Base-by-base conservation (phyloP, 2,113 vertebrate species). In the Rafetus swinhoei region DNA sequence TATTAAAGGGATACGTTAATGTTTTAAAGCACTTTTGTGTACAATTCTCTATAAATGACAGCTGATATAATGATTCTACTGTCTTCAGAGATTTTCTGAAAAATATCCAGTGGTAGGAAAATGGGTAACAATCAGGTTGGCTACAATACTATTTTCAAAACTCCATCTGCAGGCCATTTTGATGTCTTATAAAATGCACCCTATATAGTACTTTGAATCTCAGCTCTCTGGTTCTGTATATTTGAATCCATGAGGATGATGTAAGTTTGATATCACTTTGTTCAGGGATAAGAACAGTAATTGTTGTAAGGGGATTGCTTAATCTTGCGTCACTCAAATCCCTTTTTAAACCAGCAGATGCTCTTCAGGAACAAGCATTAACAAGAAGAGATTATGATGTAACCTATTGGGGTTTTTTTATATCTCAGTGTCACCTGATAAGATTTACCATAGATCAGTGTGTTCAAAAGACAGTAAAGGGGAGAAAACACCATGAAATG, bases 241-340 rank as follows among this genome's bases (percentile, higher is more conserved):
- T 97, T 96, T 98, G 92, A 97, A 98, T 96, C 91, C 94, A 96
- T 96, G 92, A 96, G 95, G 93, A 97, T 96, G 94, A 97, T 97
- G 84, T 94, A 95, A 95, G 88, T 94, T 97, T 96, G 90, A 90
- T 87, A 95, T 95, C 95, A 96, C 97, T 97, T 97, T 97, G 95
- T 97, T 97, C 92, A 92, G 88, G 87, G 95, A 94, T 95, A 98
- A 97, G 95, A 97, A 93, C 88, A 74, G 86, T 97, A 97, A 97
- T 97, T 88, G 55, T 97, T 98, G 80, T 90, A 93, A 94, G 86
- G 92, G 92, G 92, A 95, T 85, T 86, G 94, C 84, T 96, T 96
- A 97, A 97, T 93, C 94, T 91, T 95, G 79, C 94, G 93, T 97
- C 92, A 96, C 85, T 96, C 94, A 96, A 96, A 95, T 97, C 92